A percentile compares a stretch with the other conserved stretches of the same genome.
phyloP scores from a whole-genome alignment of 2,797 vertebrate species.

The Salmo trutta region DNA sequence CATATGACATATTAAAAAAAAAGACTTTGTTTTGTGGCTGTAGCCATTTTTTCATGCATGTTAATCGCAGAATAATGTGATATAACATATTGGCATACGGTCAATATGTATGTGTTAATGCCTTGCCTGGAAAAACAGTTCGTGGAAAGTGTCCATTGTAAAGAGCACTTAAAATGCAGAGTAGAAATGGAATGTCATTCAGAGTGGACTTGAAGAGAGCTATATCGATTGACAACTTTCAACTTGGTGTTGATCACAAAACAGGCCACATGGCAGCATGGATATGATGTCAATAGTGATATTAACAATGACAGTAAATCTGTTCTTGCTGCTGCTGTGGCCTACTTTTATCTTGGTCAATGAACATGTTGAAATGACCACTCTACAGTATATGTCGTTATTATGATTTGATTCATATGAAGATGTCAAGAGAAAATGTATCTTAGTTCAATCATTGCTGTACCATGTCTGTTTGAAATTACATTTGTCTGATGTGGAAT shows the following conservation, averaged over 20 bases:
- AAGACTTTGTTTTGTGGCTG: slow-evolving; percentile 56
- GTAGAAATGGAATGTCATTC: not conserved
- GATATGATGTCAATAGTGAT: not conserved
- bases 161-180: slow-evolving; percentile 21
- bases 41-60: slow-evolving; percentile 45
- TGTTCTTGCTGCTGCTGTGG: not conserved
- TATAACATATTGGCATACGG: slow-evolving; percentile 33
- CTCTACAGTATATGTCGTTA: not conserved
- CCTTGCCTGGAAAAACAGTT: not conserved
- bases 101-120: slow-evolving; percentile 35
- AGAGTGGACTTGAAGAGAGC: not conserved
- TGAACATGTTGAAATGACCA: not conserved
- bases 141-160: slow-evolving; percentile 1
- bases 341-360: not conserved
- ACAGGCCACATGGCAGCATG: not conserved
- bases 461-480: not conserved
- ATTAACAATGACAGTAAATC: not conserved
- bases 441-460: not conserved
- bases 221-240: slow-evolving; percentile 2
- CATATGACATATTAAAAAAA: slow-evolving; percentile 46
- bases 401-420: not conserved
- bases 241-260: not conserved
- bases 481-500: not conserved
- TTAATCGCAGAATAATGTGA: slow-evolving; percentile 27
- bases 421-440: not conserved